Conservation (phyloP, 2,797 vertebrate species). For the Leptodactylus fallax region DNA sequence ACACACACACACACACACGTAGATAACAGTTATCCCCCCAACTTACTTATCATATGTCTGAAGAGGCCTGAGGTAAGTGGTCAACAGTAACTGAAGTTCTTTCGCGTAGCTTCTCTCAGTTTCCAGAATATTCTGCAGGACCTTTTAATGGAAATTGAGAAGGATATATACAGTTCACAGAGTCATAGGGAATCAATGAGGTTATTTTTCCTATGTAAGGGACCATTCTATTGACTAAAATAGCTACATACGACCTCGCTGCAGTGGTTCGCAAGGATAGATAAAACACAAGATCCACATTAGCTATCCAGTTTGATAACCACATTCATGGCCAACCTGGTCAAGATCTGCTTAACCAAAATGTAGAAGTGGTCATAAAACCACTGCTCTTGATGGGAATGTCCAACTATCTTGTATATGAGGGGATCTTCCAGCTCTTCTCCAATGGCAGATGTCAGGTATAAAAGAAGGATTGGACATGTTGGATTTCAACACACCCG, state of each 20-base stretch:
- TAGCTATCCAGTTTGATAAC: not conserved
- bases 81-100: slow-evolving; percentile 90
- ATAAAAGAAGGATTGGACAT: too few species aligned
- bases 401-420: too few species aligned
- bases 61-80: slow-evolving; percentile 90
- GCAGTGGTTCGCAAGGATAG: not conserved
- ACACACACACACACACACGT: too few species aligned
- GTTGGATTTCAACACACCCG: too few species aligned
- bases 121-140: slow-evolving; percentile 96
- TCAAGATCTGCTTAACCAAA: too few species aligned
- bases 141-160: slow-evolving; percentile 73
- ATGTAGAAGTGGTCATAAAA: too few species aligned
- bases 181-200: not conserved
- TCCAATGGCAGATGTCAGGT: too few species aligned
- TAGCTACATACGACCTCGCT: not conserved
- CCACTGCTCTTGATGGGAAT: too few species aligned
- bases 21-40: not conserved
- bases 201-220: not conserved
- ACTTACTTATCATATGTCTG: slow-evolving; percentile 96
- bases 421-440: too few species aligned
- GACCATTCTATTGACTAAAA: not conserved
- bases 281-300: not conserved
- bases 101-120: slow-evolving; percentile 95
- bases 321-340: too few species aligned
- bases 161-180: not conserved